phyloP scores from a whole-genome alignment of 2,797 vertebrate genomes.

The Poeciliopsis infans region DNA sequence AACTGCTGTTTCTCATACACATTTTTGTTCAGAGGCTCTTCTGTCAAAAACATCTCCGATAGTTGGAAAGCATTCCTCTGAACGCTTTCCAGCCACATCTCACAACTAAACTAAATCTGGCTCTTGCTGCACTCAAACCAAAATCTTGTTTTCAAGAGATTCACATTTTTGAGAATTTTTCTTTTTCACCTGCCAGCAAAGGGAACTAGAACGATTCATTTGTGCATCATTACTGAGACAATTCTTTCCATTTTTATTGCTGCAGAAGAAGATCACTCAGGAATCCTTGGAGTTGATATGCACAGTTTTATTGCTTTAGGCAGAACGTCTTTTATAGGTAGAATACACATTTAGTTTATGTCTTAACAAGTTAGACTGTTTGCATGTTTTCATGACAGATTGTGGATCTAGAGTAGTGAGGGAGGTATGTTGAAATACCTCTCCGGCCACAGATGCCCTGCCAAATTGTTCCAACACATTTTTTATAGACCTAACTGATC shows the following conservation, averaged over 20 bases:
- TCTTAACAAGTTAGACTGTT: not conserved
- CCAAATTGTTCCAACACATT: conserved; percentile 19
- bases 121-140: not conserved
- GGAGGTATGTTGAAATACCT: not conserved
- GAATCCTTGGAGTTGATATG: not conserved
- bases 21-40: not conserved
- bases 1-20: not conserved
- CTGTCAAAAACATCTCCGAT: not conserved
- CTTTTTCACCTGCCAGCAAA: not conserved
- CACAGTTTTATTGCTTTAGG: not conserved
- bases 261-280: not conserved
- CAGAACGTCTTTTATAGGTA: not conserved
- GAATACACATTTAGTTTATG: not conserved
- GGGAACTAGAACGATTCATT: not conserved
- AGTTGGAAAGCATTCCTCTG: not conserved
- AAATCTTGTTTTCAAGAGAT: not conserved
- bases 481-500: conserved; percentile 37
- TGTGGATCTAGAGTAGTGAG: not conserved
- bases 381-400: not conserved
- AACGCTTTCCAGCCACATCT: not conserved
- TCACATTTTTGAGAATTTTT: not conserved
- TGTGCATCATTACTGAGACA: not conserved
- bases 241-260: conserved; percentile 3
- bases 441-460: conserved; percentile 5
- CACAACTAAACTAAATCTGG: not conserved